phyloP scores from a whole-genome alignment of 2,888 invertebrate genomes.

The Dermolepida albohirtum region DNA sequence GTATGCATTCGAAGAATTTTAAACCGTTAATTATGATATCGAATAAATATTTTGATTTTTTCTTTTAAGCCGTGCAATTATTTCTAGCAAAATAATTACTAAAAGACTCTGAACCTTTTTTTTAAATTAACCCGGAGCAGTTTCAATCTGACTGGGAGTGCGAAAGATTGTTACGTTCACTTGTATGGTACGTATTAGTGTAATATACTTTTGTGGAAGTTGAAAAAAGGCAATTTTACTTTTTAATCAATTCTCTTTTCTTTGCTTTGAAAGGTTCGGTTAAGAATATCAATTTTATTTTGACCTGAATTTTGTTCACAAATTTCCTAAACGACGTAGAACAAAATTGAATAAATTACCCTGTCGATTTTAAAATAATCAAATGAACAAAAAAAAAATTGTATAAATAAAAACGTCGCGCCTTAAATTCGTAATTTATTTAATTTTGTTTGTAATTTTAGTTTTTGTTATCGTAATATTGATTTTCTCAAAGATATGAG shows the following conservation, averaged over 20 bases:
- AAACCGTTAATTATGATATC: too few species aligned
- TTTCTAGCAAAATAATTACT: too few species aligned
- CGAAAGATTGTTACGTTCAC: too few species aligned
- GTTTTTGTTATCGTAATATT: not conserved
- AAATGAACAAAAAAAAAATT: not conserved
- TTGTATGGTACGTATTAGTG: not conserved
- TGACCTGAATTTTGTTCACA: not conserved
- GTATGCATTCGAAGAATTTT: too few species aligned
- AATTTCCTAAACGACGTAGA: not conserved
- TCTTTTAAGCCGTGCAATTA: too few species aligned
- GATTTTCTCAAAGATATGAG: too few species aligned
- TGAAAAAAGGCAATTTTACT: not conserved
- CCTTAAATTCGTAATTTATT: slow-evolving; percentile 4
- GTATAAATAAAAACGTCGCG: not conserved
- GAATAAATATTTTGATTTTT: too few species aligned
- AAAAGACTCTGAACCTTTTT: too few species aligned
- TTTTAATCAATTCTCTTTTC: too few species aligned
- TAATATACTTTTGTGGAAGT: not conserved
- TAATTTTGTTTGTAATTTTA: slow-evolving; percentile 15
- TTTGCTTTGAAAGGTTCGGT: not conserved
- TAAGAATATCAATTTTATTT: slow-evolving; percentile 30
- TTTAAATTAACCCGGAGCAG: too few species aligned
- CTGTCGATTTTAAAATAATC: not conserved
- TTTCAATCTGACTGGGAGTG: too few species aligned
- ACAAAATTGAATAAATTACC: too few species aligned